Percentiles rank a stretch among this genome's conserved stretches.
These are phyloP conservation scores for Acrobasis suavella DNA, from an alignment of 2,888 invertebrate genomes.

Conservation along the genomic window DNA sequence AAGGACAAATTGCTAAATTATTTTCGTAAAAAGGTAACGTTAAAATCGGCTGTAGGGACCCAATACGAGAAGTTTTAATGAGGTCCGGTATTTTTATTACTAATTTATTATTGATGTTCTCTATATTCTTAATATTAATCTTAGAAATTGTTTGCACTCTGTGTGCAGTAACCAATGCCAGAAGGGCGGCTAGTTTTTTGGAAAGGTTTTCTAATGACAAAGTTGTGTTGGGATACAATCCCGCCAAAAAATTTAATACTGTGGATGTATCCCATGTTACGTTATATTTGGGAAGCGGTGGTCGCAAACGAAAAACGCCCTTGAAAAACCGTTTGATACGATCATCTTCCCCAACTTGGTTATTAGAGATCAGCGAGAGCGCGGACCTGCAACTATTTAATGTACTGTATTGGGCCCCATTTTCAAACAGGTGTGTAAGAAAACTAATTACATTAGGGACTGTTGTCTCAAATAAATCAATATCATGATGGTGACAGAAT, in stretches of 20 bases:
- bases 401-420: neutral
- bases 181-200: neutral
- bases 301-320: neutral
- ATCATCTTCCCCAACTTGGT: neutral
- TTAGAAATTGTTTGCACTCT: neutral
- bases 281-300: neutral
- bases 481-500: neutral
- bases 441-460: neutral
- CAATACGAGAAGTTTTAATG: too few relatives aligned
- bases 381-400: constrained; percentile 1
- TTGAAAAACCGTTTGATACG: neutral
- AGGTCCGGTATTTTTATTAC: neutral
- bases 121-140: constrained; percentile 6
- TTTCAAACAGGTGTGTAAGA: neutral
- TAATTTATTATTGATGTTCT: neutral
- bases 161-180: too few relatives aligned
- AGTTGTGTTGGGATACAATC: neutral
- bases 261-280: neutral
- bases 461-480: neutral
- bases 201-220: neutral
- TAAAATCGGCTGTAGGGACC: too few relatives aligned
- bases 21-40: too few relatives aligned
- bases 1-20: too few relatives aligned
- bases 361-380: neutral
- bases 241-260: neutral